A percentile compares a stretch with the other conserved stretches of the same genome.
Evolutionary conservation across 2,888 invertebrate species (phyloP).

Genomic region (Apamea epomidion): DNA sequence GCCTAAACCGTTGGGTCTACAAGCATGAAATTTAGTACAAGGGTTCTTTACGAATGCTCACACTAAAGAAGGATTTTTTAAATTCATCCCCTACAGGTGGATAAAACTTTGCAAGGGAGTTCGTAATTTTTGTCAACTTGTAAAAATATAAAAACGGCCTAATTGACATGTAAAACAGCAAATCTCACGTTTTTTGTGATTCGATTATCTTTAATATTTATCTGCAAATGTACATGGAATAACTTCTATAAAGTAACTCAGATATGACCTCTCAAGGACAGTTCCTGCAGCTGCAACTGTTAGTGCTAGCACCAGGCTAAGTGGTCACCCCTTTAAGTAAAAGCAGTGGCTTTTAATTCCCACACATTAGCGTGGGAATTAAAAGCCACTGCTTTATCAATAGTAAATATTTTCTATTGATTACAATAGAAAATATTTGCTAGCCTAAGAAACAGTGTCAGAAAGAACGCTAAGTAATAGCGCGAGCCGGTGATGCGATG

Average conservation of each 20-base stretch:
- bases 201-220: neutral
- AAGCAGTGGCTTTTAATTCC: neutral
- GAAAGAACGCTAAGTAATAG: too few species aligned
- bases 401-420: too few species aligned
- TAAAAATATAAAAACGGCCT: neutral
- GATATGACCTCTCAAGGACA: neutral
- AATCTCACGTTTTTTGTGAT: neutral
- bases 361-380: too few species aligned
- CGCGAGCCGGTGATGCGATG: too few species aligned
- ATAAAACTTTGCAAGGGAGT: neutral
- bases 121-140: neutral
- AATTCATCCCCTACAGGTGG: neutral
- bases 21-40: too few species aligned
- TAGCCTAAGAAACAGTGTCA: neutral
- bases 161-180: neutral
- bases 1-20: too few species aligned
- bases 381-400: too few species aligned
- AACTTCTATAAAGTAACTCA: neutral
- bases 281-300: neutral
- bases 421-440: too few species aligned
- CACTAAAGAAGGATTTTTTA: neutral
- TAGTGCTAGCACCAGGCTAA: neutral
- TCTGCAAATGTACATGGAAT: neutral
- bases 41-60: too few species aligned
- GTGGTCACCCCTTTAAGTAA: neutral